Evolutionary conservation across 1,140 invertebrate genomes (phyloP).

Genomic region (Euwallacea similis): DNA sequence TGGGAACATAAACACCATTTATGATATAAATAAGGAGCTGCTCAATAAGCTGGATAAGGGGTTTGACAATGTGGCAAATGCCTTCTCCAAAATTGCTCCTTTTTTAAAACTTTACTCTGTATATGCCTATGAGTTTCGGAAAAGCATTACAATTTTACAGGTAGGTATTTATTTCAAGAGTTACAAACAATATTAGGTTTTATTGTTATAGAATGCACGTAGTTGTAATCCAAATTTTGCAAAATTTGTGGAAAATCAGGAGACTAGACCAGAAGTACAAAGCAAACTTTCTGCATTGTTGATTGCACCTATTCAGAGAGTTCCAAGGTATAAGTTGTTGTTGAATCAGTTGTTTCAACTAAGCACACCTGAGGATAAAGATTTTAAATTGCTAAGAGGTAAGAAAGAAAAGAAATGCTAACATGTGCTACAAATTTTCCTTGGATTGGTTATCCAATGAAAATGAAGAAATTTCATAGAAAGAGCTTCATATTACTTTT

Average conservation of each 20-base stretch:
- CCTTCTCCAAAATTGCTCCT: constrained; percentile 71
- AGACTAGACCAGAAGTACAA: constrained; percentile 70
- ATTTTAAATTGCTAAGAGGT: constrained; percentile 55
- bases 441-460: background rate
- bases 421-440: too few relatives aligned
- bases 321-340: constrained; percentile 74
- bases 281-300: constrained; percentile 70
- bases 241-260: constrained; percentile 65
- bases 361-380: constrained; percentile 62
- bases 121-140: constrained; percentile 75
- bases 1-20: constrained; percentile 72
- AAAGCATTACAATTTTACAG: constrained; percentile 60
- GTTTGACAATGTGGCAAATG: constrained; percentile 63
- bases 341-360: constrained; percentile 68
- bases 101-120: constrained; percentile 79
- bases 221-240: constrained; percentile 59
- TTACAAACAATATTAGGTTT: background rate
- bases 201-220: constrained; percentile 43
- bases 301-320: constrained; percentile 75
- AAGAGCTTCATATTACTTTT: background rate
- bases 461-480: background rate
- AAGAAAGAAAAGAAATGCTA: background rate
- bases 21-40: constrained; percentile 70
- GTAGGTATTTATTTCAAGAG: constrained; percentile 46
- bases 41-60: constrained; percentile 64